Evolutionary conservation across 30 jellyfish, hydroid and myxozoan species (phyloP).

Genomic region (Cassiopea andromeda): DNA sequence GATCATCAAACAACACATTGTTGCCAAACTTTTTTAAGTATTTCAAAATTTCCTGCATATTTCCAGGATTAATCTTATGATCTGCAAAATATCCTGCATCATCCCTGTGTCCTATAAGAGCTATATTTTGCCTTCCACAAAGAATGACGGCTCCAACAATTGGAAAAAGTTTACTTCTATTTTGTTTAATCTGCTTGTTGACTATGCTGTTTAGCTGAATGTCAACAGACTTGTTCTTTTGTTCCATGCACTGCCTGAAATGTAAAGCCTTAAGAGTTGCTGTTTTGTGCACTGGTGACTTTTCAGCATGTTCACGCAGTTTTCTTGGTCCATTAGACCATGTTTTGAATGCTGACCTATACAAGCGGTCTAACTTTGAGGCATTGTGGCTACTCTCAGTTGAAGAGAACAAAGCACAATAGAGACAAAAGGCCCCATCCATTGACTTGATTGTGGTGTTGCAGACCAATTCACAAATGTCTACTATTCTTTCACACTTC

Average conservation of each 20-base stretch:
- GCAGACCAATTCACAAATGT: not conserved
- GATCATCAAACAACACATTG: not conserved
- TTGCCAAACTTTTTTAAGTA: no score
- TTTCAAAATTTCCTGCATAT: not conserved
- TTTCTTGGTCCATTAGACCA: slow-evolving; percentile 25
- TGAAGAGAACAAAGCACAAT: not conserved
- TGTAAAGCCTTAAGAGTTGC: not conserved
- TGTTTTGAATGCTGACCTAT: slow-evolving; percentile 10
- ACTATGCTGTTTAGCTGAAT: no score
- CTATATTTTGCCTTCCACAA: not conserved
- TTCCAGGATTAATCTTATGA: not conserved
- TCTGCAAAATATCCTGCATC: slow-evolving; percentile 1
- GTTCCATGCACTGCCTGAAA: no score
- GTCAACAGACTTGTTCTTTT: no score
- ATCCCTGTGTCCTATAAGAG: not conserved
- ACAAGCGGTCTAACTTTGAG: not conserved
- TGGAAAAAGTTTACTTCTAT: slow-evolving; percentile 23
- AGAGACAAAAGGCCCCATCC: slow-evolving; percentile 66
- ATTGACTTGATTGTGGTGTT: slow-evolving; percentile 1
- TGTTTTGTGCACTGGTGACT: slow-evolving; percentile 36
- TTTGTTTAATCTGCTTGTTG: not conserved
- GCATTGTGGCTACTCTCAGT: no score
- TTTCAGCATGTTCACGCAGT: not conserved
- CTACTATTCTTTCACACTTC: no score
- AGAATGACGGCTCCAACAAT: slow-evolving; percentile 16